A percentile compares a stretch with the other conserved stretches of the same genome.
Evolutionary conservation across 2,797 vertebrate species (phyloP).

Genomic region (Tympanoctomys barrerae): DNA sequence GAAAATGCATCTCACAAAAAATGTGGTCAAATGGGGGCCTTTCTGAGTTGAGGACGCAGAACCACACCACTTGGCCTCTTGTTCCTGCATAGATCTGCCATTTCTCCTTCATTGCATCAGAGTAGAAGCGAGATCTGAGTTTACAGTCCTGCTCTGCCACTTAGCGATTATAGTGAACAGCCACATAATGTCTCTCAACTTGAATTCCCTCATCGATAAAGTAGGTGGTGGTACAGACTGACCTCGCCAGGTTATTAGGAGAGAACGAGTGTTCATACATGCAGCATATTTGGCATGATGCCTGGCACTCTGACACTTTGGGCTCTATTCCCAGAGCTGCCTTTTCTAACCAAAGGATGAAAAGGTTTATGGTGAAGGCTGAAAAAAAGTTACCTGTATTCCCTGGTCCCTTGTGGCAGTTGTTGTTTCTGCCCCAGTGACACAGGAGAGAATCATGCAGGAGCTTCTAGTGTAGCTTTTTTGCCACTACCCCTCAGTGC

Average conservation of each 20-base stretch:
- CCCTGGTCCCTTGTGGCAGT: neutral
- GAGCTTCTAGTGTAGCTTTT: neutral
- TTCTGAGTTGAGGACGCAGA: neutral
- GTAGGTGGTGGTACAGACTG: neutral
- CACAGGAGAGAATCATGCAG: neutral
- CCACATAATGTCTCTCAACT: neutral
- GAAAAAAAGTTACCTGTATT: neutral
- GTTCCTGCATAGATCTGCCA: neutral
- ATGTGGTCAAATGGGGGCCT: neutral
- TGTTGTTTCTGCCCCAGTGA: neutral
- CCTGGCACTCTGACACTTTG: neutral
- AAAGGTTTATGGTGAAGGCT: neutral
- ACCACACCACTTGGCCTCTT: neutral
- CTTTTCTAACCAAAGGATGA: constrained; percentile 27
- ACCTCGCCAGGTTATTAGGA: neutral
- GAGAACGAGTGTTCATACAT: accelerated
- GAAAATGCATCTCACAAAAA: constrained; percentile 38
- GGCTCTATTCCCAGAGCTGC: constrained; percentile 15
- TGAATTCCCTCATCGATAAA: neutral
- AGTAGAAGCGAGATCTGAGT: neutral
- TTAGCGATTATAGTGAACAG: neutral
- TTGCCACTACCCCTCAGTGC: neutral
- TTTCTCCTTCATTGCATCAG: neutral
- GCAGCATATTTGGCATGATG: neutral
- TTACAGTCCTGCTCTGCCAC: neutral